A percentile compares a stretch with the other conserved stretches of the same genome.
Conservation (phyloP, 2,113 vertebrate species). For the Phocoena sinus region DNA sequence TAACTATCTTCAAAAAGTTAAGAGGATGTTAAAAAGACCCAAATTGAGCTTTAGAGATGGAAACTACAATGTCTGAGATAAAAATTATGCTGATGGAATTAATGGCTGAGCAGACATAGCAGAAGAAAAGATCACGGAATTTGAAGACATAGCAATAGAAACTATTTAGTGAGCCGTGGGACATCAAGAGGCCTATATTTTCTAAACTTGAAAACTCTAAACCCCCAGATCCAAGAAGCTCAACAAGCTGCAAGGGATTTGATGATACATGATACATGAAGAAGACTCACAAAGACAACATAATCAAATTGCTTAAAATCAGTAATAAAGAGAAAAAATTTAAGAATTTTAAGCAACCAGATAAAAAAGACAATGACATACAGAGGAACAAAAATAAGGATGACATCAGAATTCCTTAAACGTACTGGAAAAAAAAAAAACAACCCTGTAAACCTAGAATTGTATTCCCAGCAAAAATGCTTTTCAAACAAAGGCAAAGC, state of each 20-base stretch:
- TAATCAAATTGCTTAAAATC: not conserved
- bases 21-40: not conserved
- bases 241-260: not conserved
- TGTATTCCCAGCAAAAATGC: not conserved
- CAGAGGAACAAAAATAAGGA: not conserved
- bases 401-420: not conserved
- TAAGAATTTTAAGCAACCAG: not conserved
- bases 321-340: not conserved
- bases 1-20: not conserved
- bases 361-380: not conserved
- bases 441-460: not conserved
- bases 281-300: not conserved
- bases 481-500: not conserved
- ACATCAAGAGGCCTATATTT: not conserved
- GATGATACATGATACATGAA: not conserved
- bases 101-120: not conserved
- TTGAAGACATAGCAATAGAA: not conserved
- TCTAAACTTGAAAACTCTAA: not conserved
- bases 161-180: not conserved
- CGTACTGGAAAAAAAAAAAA: not conserved
- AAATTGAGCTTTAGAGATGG: not conserved
- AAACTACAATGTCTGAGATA: too few species aligned
- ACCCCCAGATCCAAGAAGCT: not conserved
- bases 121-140: not conserved
- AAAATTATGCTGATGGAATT: not conserved